Conservation (phyloP, 2,113 vertebrate species). For the Entelurus aequoreus region DNA sequence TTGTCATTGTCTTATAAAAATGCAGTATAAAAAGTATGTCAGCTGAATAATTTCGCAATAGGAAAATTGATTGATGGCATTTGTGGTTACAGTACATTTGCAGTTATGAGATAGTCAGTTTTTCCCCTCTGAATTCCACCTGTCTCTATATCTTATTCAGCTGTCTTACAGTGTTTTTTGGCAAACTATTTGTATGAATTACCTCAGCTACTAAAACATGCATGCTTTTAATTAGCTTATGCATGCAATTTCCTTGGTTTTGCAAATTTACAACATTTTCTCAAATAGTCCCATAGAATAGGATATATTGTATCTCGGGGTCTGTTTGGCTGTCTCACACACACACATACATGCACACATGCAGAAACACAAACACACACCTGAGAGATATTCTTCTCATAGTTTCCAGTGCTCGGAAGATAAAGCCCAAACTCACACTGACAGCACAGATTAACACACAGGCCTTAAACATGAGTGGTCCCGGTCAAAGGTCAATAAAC, state of each 20-base stretch:
- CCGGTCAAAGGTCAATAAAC: constrained; percentile 43
- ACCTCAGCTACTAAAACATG: background rate
- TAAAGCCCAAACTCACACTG: constrained; percentile 25
- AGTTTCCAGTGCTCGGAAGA: constrained; percentile 27
- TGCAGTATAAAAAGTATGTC: too few species aligned
- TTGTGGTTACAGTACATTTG: too few species aligned
- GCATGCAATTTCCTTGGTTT: background rate
- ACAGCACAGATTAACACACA: constrained; percentile 38
- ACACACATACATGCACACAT: too few species aligned
- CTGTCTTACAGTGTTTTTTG: too few species aligned
- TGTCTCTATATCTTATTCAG: too few species aligned
- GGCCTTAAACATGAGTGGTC: constrained; percentile 36
- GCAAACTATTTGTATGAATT: background rate
- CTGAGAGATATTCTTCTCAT: constrained; percentile 22
- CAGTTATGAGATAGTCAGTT: too few species aligned
- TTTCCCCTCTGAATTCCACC: too few species aligned
- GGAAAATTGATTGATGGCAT: too few species aligned
- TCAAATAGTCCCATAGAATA: constrained; percentile 5
- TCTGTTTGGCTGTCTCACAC: background rate
- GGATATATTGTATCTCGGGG: constrained; percentile 15
- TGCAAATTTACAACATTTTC: constrained; percentile 10
- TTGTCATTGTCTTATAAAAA: too few species aligned
- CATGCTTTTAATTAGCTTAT: background rate
- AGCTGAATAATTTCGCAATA: too few species aligned
- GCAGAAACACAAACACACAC: background rate